Conservation (phyloP, 1,140 invertebrate species). For the Drosophila ambigua region DNA sequence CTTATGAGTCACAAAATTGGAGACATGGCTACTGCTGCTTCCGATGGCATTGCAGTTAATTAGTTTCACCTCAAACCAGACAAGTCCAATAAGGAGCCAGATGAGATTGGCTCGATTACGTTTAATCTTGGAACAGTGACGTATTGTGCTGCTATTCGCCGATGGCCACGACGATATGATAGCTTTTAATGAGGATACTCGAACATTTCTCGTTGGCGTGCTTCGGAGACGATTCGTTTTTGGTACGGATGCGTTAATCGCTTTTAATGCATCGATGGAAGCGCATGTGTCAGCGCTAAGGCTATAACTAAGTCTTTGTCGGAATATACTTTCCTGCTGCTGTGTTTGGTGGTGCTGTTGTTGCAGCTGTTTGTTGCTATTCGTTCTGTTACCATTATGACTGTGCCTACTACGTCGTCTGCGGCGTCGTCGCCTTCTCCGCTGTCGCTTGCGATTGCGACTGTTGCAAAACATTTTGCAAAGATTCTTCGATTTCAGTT, state of each 20-base stretch:
- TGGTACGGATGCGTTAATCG: constrained; percentile 16
- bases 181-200: constrained; percentile 30
- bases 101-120: constrained; percentile 66
- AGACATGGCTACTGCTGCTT: constrained; percentile 47
- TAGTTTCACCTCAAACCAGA: constrained; percentile 75
- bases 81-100: constrained; percentile 77
- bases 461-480: constrained; percentile 70
- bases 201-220: constrained; percentile 14
- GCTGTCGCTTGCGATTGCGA: constrained; percentile 47
- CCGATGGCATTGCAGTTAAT: constrained; percentile 70
- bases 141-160: constrained; percentile 14
- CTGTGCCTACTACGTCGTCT: constrained; percentile 45
- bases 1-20: constrained; percentile 56
- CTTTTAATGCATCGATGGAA: constrained; percentile 30
- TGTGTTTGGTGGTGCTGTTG: constrained; percentile 11
- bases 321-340: constrained; percentile 21
- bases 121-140: constrained; percentile 50
- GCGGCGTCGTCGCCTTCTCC: constrained; percentile 50
- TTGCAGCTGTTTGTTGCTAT: constrained; percentile 16
- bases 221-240: not conserved
- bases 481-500: constrained; percentile 65
- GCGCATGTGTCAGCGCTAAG: constrained; percentile 6
- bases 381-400: not conserved
- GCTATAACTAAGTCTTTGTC: constrained; percentile 5
- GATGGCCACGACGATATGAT: constrained; percentile 32